Conservation (phyloP, 2,797 vertebrate genomes). For the Lutjanus campechanus region DNA sequence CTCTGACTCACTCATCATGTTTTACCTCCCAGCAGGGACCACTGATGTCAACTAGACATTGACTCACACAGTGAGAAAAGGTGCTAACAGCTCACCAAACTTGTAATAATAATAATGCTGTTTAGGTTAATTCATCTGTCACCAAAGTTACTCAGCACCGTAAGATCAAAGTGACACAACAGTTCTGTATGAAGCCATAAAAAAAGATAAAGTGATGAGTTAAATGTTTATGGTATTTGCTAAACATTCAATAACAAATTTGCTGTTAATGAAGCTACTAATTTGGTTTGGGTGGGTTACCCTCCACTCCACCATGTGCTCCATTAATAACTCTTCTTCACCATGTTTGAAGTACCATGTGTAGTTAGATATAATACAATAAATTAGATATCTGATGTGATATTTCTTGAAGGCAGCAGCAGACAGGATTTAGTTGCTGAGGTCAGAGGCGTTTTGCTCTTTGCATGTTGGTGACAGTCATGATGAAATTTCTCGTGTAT, state of each 20-base stretch:
- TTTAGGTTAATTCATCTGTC: neutral
- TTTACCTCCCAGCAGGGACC: slow-evolving; percentile 9
- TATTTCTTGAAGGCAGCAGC: slow-evolving; percentile 8
- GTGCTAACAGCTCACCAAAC: neutral
- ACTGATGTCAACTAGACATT: slow-evolving; percentile 4
- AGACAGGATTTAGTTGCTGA: slow-evolving; percentile 26
- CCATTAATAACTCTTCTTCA: neutral
- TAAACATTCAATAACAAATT: neutral
- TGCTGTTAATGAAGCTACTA: neutral
- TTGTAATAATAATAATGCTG: neutral
- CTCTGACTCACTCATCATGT: slow-evolving; percentile 26
- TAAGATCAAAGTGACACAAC: slow-evolving; percentile 5
- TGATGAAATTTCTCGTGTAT: slow-evolving; percentile 35
- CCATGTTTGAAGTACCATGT: neutral
- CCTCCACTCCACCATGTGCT: neutral
- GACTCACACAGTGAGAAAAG: slow-evolving; percentile 24
- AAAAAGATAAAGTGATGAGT: neutral
- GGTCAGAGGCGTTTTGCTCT: slow-evolving; percentile 21
- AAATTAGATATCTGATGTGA: slow-evolving; percentile 19
- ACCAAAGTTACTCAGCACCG: neutral
- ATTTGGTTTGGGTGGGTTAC: neutral
- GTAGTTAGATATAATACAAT: neutral
- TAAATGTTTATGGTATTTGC: neutral
- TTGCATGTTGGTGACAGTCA: slow-evolving; percentile 21
- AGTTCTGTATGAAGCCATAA: neutral